These are phyloP conservation scores for Galagoides demidoff DNA, from an alignment of 2,797 vertebrate species.

Conservation along the genomic window DNA sequence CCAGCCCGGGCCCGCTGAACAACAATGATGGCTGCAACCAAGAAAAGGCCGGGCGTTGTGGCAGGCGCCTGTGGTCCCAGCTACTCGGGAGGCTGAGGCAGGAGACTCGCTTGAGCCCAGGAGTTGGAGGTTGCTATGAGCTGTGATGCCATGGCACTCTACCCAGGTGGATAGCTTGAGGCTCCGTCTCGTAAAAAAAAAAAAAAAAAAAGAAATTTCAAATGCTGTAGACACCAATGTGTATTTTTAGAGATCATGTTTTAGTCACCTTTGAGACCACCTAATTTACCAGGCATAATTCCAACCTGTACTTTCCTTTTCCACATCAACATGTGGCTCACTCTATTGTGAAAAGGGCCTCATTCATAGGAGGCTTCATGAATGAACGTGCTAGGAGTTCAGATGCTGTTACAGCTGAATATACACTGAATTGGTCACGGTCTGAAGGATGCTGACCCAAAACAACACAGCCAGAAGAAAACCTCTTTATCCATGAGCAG, in stretches of 20 bases:
- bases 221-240: background rate
- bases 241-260: background rate
- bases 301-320: background rate
- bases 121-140: no score
- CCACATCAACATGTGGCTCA: background rate
- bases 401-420: background rate
- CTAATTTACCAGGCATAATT: background rate
- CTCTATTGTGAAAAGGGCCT: background rate
- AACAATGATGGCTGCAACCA: no score
- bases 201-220: constrained; percentile 25
- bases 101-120: no score
- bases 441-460: background rate
- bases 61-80: no score
- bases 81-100: no score
- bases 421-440: background rate
- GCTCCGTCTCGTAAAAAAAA: no score
- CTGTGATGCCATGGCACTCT: no score
- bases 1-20: no score
- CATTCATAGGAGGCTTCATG: background rate
- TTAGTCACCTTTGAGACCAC: background rate
- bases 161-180: no score
- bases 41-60: no score
- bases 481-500: background rate
- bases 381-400: background rate
- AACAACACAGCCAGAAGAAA: constrained; percentile 6